Evolutionary conservation across 2,888 invertebrate genomes (phyloP).

Genomic region (Volucella bombylans): DNA sequence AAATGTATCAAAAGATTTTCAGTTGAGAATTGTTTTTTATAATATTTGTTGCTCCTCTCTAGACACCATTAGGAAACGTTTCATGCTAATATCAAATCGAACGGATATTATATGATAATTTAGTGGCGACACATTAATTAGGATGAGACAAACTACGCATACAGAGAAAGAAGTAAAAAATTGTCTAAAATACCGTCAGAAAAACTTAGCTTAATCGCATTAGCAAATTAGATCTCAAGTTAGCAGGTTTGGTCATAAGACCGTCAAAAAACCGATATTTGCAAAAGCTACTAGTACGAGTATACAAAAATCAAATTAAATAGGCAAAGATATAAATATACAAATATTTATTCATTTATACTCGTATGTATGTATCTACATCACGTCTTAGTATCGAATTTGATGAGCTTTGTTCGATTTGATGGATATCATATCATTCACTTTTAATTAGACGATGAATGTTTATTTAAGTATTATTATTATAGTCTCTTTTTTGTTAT

Average conservation of each 20-base stretch:
- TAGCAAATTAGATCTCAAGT: slow-evolving; percentile 41
- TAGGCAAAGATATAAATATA: neutral
- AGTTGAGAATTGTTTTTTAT: too few relatives aligned
- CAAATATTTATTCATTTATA: neutral
- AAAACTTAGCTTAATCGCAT: slow-evolving; percentile 23
- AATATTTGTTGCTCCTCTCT: neutral
- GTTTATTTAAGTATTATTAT: neutral
- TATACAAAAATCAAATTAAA: too few relatives aligned
- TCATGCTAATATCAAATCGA: slow-evolving; percentile 45
- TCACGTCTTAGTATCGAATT: neutral
- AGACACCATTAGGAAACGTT: slow-evolving; percentile 40
- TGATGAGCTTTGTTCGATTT: slow-evolving; percentile 19
- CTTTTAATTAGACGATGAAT: slow-evolving; percentile 34
- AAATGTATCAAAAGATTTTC: slow-evolving; percentile 33
- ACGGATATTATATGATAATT: slow-evolving; percentile 29
- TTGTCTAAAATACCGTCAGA: neutral
- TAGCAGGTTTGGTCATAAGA: slow-evolving; percentile 44
- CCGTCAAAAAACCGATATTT: slow-evolving; percentile 36
- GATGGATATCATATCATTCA: slow-evolving; percentile 26
- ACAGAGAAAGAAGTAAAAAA: neutral
- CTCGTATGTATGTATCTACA: neutral
- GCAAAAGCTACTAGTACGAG: neutral
- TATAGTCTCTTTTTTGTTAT: neutral
- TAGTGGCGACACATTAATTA: slow-evolving; percentile 50
- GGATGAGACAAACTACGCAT: slow-evolving; percentile 38